Percentiles rank a stretch among this genome's conserved stretches.
Conservation (phyloP, 1,140 invertebrate genomes). For the Diorhabda carinulata region DNA sequence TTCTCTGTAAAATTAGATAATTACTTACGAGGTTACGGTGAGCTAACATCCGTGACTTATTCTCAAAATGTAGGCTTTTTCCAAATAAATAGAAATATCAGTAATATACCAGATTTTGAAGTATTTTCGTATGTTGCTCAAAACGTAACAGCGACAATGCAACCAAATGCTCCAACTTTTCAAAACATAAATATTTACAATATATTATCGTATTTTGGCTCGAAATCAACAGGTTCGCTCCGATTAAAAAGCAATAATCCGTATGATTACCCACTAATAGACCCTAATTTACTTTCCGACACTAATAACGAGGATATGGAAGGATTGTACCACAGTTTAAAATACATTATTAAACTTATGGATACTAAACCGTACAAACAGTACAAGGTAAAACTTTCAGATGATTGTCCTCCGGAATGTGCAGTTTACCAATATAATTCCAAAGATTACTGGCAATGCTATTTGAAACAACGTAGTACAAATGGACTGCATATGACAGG, state of each 20-base stretch:
- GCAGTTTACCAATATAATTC: conserved; percentile 46
- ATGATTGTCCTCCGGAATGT: conserved; percentile 41
- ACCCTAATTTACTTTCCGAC: conserved; percentile 54
- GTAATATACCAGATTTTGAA: conserved; percentile 70
- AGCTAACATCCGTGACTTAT: conserved; percentile 67
- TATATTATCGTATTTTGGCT: conserved; percentile 36
- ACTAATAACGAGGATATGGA: conserved; percentile 47
- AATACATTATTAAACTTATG: conserved; percentile 37
- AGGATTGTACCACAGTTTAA: conserved; percentile 45
- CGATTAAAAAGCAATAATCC: conserved; percentile 57
- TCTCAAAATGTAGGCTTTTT: conserved; percentile 75
- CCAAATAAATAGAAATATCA: conserved; percentile 66
- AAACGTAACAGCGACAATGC: not conserved
- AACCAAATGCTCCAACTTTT: not conserved
- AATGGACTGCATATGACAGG: conserved; percentile 68
- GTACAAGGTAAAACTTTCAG: conserved; percentile 47
- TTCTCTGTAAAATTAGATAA: conserved; percentile 5
- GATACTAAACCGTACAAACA: conserved; percentile 4
- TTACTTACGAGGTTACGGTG: conserved; percentile 56
- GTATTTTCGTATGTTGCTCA: conserved; percentile 49
- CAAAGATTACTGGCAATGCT: conserved; percentile 61
- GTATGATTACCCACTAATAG: conserved; percentile 61
- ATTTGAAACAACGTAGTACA: conserved; percentile 55
- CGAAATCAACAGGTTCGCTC: conserved; percentile 66
- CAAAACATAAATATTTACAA: not conserved